Conservation (phyloP, 2,113 vertebrate species). For the Ranitomeya variabilis region DNA sequence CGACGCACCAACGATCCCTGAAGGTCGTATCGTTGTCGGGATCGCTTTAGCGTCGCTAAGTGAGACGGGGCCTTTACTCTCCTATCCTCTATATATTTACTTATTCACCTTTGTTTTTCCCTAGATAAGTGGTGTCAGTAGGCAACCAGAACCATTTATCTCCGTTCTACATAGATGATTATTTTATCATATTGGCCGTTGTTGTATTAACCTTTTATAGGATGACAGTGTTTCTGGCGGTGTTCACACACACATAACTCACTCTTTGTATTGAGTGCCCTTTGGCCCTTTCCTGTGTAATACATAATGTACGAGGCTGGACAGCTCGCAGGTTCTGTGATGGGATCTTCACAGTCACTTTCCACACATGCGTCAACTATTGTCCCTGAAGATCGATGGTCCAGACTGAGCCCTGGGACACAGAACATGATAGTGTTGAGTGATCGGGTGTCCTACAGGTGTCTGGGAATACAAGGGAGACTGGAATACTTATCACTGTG, state of each 20-base stretch:
- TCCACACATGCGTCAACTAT: conserved; percentile 39
- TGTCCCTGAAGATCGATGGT: conserved; percentile 32
- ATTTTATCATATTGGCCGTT: too few relatives aligned
- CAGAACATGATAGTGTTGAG: conserved; percentile 36
- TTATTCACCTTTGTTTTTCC: too few relatives aligned
- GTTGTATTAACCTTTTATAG: neutral
- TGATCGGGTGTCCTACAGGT: conserved; percentile 49
- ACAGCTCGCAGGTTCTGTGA: neutral
- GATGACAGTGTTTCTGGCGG: neutral
- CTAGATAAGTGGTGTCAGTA: too few relatives aligned
- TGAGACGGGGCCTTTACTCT: too few relatives aligned
- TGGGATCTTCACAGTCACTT: conserved; percentile 36
- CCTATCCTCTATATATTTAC: too few relatives aligned
- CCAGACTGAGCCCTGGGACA: conserved; percentile 47
- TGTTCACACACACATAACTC: conserved; percentile 11
- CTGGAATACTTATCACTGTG: neutral
- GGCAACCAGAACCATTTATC: too few relatives aligned
- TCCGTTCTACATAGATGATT: too few relatives aligned
- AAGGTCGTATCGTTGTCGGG: too few relatives aligned
- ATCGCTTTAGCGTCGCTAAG: too few relatives aligned
- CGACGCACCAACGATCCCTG: too few relatives aligned
- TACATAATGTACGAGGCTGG: neutral
- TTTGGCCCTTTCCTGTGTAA: neutral
- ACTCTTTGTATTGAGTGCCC: neutral
- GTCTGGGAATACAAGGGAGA: conserved; percentile 30